phyloP scores from a whole-genome alignment of 1,140 invertebrate genomes.

The Akabosia matsudoensis region DNA sequence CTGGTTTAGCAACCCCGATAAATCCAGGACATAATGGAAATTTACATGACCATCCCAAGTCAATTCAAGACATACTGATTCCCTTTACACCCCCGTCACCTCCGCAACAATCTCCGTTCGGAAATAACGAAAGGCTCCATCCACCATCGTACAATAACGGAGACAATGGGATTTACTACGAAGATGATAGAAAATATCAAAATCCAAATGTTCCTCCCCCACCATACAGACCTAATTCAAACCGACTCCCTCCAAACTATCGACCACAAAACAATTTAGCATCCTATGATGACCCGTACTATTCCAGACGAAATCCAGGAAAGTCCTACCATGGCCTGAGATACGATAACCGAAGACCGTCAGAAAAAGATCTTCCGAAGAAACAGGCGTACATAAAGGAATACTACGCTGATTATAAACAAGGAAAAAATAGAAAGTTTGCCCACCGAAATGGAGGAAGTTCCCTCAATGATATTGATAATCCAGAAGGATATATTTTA shows the following conservation, averaged over 20 bases:
- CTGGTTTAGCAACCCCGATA: neutral
- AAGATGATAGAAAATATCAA: neutral
- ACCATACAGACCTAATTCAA: neutral
- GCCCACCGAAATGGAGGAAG: neutral
- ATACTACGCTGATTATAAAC: neutral
- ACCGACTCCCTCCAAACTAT: neutral
- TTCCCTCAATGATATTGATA: conserved; percentile 19
- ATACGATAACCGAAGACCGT: neutral
- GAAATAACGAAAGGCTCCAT: too few relatives aligned
- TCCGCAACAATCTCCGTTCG: neutral
- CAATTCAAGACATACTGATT: conserved; percentile 39
- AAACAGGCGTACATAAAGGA: neutral
- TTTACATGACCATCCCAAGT: conserved; percentile 30
- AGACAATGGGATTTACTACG: neutral
- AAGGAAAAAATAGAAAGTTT: neutral
- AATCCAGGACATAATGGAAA: neutral
- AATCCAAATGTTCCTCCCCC: neutral
- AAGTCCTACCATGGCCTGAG: neutral
- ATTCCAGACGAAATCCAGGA: neutral
- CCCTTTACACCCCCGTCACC: conserved; percentile 5
- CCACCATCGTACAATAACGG: neutral
- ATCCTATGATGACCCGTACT: neutral
- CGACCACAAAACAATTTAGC: neutral
- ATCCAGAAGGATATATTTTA: conserved; percentile 21
- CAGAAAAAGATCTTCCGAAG: neutral